Evolutionary conservation across 2,888 invertebrate genomes (phyloP).

Genomic region (Heliconius cydno): DNA sequence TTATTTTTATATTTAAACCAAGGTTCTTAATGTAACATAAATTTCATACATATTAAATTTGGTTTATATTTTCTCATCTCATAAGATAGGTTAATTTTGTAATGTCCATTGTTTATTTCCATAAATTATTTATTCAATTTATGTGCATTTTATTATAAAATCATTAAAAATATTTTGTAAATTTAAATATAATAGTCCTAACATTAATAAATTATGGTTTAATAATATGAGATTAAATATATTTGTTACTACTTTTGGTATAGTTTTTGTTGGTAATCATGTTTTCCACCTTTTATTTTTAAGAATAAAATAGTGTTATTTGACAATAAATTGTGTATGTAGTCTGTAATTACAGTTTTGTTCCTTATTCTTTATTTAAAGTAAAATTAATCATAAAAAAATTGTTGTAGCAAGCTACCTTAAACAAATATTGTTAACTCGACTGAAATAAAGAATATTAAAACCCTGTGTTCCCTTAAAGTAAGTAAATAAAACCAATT

Average conservation of each 20-base stretch:
- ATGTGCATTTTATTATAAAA: too few species aligned
- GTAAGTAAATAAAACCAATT: slow-evolving; percentile 29
- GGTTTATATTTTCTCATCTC: not conserved
- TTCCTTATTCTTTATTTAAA: not conserved
- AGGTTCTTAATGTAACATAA: not conserved
- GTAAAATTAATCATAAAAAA: not conserved
- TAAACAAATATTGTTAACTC: not conserved
- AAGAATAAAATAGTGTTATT: not conserved
- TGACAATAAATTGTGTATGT: slow-evolving; percentile 4
- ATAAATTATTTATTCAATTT: not conserved
- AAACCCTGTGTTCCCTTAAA: not conserved
- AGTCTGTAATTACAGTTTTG: not conserved
- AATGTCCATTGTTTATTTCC: not conserved
- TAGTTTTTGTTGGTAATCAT: not conserved
- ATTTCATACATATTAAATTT: not conserved
- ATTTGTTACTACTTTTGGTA: not conserved
- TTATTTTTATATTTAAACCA: not conserved
- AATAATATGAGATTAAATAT: not conserved
- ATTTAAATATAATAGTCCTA: not conserved
- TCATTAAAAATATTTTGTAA: not conserved
- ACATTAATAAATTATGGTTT: not conserved
- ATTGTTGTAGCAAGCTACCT: too few species aligned
- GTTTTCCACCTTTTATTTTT: not conserved
- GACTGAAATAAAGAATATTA: not conserved
- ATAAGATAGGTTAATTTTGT: not conserved